phyloP scores from a whole-genome alignment of 2,797 vertebrate genomes.

The Nannoperca australis region DNA sequence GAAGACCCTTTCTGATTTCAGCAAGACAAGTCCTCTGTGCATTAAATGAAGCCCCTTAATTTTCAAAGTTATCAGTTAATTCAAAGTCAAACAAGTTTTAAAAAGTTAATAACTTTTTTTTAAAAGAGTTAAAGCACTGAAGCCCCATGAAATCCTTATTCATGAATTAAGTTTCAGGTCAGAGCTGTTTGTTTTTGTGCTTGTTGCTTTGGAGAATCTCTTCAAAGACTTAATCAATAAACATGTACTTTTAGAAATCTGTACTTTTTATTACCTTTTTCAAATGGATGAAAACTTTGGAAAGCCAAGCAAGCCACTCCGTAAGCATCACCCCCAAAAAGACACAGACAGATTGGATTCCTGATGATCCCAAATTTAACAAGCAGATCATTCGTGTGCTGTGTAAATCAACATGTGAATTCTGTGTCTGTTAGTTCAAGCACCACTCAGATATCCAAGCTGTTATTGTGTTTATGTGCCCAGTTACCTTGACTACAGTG shows the following conservation, averaged over 20 bases:
- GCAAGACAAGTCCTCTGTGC: no score
- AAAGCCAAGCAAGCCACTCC: not conserved
- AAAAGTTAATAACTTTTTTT: not conserved
- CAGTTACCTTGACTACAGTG: conserved; percentile 5
- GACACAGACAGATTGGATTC: not conserved
- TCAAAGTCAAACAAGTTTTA: not conserved
- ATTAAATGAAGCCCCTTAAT: not conserved
- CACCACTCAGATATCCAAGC: not conserved
- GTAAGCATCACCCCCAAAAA: not conserved
- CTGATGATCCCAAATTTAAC: not conserved
- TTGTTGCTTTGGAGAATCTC: conserved; percentile 18
- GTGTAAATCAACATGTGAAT: not conserved
- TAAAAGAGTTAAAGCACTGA: not conserved
- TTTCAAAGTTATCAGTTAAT: not conserved
- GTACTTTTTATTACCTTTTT: not conserved
- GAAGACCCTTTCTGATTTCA: not conserved
- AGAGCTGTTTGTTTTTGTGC: conserved; percentile 6
- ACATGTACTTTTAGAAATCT: conserved; percentile 3
- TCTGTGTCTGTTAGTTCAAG: conserved; percentile 11
- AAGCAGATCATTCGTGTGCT: not conserved
- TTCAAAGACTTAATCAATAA: conserved; percentile 44
- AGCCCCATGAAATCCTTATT: not conserved
- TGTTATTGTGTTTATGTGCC: not conserved
- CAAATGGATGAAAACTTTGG: not conserved
- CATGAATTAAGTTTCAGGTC: conserved; percentile 18